phyloP scores from a whole-genome alignment of 2,113 vertebrate species.

The Actenoides lindsayi region DNA sequence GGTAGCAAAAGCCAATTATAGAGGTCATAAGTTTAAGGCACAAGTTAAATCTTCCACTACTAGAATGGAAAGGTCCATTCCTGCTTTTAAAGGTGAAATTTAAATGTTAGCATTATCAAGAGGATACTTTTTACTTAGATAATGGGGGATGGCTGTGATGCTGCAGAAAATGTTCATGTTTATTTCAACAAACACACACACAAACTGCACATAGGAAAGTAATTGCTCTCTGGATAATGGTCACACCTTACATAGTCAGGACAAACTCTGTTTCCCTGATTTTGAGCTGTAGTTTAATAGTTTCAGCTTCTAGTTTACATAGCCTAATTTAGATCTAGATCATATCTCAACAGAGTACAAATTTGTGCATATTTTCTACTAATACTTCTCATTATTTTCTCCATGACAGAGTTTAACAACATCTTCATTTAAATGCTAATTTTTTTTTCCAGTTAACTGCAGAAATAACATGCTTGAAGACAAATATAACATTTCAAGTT shows the following conservation, averaged over 20 bases:
- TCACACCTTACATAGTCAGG: background rate
- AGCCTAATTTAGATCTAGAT: background rate
- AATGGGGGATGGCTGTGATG: background rate
- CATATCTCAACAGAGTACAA: background rate
- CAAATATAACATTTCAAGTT: slow-evolving; percentile 32
- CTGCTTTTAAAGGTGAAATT: background rate
- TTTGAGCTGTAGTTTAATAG: background rate
- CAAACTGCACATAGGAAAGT: background rate
- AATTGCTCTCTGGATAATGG: background rate
- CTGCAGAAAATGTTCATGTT: background rate
- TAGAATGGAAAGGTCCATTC: background rate
- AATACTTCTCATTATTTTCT: slow-evolving; percentile 57
- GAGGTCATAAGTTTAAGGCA: background rate
- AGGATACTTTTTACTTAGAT: background rate
- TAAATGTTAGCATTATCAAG: background rate
- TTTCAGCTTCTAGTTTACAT: background rate
- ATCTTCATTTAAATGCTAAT: slow-evolving; percentile 58
- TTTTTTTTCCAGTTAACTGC: slow-evolving; percentile 21
- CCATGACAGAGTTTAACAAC: background rate
- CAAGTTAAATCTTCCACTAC: background rate
- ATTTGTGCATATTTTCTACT: background rate
- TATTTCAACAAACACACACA: background rate
- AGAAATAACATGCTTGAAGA: slow-evolving; percentile 43
- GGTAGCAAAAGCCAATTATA: background rate
- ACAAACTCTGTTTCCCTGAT: background rate